Evolutionary conservation across 2,888 invertebrate genomes (phyloP), one percentile per base, ranked within the genome.

Genomic region (Orthosia gothica): DNA sequence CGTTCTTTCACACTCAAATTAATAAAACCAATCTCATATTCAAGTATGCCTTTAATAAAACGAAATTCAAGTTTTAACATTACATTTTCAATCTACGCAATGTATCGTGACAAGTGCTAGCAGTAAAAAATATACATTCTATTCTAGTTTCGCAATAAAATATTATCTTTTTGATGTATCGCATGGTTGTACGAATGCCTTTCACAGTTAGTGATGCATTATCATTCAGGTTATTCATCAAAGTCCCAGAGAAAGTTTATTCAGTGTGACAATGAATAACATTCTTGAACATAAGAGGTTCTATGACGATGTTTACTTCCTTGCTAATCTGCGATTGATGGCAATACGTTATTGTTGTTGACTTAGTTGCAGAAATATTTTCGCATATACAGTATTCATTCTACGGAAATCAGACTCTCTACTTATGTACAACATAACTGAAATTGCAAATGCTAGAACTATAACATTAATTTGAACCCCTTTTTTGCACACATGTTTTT

Each of bases 151-250:
- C 15, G 62, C 32, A 81, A 73, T 77, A 45, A 73, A 70, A 73
- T 69, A 77, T 57, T 5, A 59, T 63, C 0, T 40, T 45, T 65
- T 40, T 66, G 23, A 81, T 73, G 13, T 47, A 70, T 81, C 20
- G 18, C 45, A 61, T 70, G 50, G 26, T 52, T 69, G 45, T 70
- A 58, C 67, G 63, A 69, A 68, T 76, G 71, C 50, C 32, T 75
- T 76, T 77, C 66, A 54, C 23, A 63, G 68, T 77, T 77, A 81
- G 81, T 81, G 81, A 81, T 69, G 73, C 58, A 81, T 80, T 61
- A 66, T 62, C 49, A 55, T 67, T 63, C 69, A 40, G 55, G 66
- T 58, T 81, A 77, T 81, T 73, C 32, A 73, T 81, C 81, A 81
- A 61, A 72, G 49, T 72, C 61, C 65, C 63, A 73, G 15, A 62